Conservation (phyloP, 2,888 invertebrate genomes). For the Lochmaea capreae region DNA sequence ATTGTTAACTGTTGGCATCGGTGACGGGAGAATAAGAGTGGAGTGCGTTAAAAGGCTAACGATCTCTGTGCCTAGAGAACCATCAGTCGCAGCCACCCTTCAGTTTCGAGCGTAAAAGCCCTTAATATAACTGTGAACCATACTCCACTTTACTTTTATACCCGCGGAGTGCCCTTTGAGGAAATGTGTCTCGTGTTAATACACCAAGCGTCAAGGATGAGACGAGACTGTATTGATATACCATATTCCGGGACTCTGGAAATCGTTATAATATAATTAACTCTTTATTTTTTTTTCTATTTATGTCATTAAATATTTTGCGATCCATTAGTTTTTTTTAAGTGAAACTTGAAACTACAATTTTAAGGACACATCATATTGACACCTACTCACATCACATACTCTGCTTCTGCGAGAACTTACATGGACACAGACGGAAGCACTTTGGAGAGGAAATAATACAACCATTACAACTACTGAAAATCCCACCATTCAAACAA, state of each 20-base stretch:
- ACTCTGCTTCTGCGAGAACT: too few species aligned
- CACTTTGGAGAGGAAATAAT: too few species aligned
- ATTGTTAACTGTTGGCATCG: conserved; percentile 43
- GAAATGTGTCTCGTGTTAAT: conserved; percentile 35
- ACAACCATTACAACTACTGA: too few species aligned
- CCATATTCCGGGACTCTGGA: not conserved
- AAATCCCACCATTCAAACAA: too few species aligned
- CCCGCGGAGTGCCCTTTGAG: conserved; percentile 34
- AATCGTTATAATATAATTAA: not conserved
- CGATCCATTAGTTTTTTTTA: too few species aligned
- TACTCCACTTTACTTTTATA: conserved; percentile 43
- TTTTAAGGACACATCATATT: too few species aligned
- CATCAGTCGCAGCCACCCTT: conserved; percentile 46
- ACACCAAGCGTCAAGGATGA: conserved; percentile 22
- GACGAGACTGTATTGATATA: conserved; percentile 5
- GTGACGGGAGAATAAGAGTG: conserved; percentile 23
- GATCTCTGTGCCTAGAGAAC: conserved; percentile 44
- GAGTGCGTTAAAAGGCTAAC: conserved; percentile 48
- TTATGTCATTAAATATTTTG: not conserved
- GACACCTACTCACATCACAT: too few species aligned
- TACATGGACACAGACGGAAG: too few species aligned
- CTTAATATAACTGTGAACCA: conserved; percentile 45
- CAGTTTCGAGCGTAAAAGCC: conserved; percentile 43
- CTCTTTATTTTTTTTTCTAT: not conserved
- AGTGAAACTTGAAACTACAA: too few species aligned